phyloP scores from a whole-genome alignment of 2,888 invertebrate genomes.

The Selenia dentaria region DNA sequence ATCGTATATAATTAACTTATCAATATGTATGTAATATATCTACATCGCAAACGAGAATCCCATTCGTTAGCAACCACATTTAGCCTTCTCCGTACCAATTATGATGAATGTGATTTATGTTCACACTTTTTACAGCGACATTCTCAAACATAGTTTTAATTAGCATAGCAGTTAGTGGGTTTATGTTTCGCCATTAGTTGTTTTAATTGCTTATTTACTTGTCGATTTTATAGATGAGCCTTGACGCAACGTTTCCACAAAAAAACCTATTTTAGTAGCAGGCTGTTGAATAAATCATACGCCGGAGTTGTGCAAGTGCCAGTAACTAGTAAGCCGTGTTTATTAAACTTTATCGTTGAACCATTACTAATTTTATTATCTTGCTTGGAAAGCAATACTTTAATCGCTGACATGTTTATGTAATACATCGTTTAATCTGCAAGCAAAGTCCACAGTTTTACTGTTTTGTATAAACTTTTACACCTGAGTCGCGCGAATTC shows the following conservation, averaged over 20 bases:
- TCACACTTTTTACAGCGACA: constrained; percentile 33
- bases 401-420: constrained; percentile 39
- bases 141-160: constrained; percentile 34
- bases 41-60: no score
- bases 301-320: constrained; percentile 2
- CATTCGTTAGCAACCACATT: neutral
- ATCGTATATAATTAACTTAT: neutral
- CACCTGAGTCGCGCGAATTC: neutral
- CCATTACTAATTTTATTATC: constrained; percentile 30
- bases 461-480: neutral
- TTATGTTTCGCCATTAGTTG: constrained; percentile 39
- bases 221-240: constrained; percentile 42
- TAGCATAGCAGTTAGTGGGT: constrained; percentile 30
- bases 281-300: constrained; percentile 14
- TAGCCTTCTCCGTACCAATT: constrained; percentile 14
- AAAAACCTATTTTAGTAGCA: constrained; percentile 6
- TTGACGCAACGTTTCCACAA: constrained; percentile 22
- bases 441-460: constrained; percentile 2
- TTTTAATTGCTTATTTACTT: constrained; percentile 44
- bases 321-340: neutral
- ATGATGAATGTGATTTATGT: constrained; percentile 34
- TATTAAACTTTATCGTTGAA: constrained; percentile 12
- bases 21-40: no score
- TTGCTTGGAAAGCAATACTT: constrained; percentile 27
- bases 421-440: constrained; percentile 27